Percentiles rank a stretch among this genome's conserved stretches.
These are phyloP conservation scores for Spilogale gracilis DNA, from an alignment of 2,113 vertebrate species.

Conservation along the genomic window DNA sequence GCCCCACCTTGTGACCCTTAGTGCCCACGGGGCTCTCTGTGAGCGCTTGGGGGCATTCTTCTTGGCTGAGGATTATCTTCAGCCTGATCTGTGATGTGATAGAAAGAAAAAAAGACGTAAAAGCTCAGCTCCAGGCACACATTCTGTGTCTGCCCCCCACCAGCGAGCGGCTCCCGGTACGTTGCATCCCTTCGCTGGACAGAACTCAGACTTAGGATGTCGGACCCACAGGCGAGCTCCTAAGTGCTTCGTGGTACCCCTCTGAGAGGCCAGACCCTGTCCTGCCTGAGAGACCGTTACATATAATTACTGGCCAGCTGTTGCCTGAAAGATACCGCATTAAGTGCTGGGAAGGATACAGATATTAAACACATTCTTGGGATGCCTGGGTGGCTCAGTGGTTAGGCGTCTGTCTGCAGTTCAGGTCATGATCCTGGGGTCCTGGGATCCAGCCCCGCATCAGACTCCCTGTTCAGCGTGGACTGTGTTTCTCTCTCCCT, in stretches of 20 bases:
- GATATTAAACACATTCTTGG: neutral
- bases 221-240: neutral
- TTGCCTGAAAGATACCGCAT: neutral
- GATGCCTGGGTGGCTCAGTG: no score
- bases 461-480: no score
- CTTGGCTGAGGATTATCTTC: neutral
- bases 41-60: neutral
- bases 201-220: neutral
- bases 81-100: neutral
- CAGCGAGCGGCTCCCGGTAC: neutral
- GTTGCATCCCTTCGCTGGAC: neutral
- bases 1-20: neutral
- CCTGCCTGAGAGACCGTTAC: fast-evolving
- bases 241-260: neutral
- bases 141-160: neutral
- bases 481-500: neutral
- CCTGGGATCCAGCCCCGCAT: neutral
- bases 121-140: neutral
- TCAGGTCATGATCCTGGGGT: neutral
- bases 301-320: neutral
- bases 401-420: neutral
- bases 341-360: neutral
- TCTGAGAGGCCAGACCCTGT: neutral
- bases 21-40: neutral
- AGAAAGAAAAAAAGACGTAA: neutral